Percentiles rank a stretch among this genome's conserved stretches.
Conservation (phyloP, 2,797 vertebrate species). For the Micrastur ruficollis region DNA sequence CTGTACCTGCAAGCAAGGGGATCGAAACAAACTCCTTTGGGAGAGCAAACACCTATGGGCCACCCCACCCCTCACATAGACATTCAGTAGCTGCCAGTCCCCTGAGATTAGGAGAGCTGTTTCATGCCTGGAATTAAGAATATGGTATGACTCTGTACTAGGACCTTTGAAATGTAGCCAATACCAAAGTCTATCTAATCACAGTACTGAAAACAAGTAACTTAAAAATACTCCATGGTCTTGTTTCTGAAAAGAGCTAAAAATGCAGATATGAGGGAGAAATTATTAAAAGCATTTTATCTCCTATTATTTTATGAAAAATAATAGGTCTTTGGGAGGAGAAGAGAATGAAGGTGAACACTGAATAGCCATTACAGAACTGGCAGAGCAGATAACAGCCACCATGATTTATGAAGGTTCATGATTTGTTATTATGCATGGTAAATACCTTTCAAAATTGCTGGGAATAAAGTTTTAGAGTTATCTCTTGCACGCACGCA, state of each 20-base stretch:
- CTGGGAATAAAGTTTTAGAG: conserved; percentile 51
- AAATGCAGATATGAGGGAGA: conserved; percentile 59
- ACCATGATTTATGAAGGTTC: conserved; percentile 58
- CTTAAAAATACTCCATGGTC: conserved; percentile 35
- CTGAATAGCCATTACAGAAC: conserved; percentile 65
- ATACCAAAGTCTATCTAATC: not conserved
- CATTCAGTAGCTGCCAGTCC: not conserved
- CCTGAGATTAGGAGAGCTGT: not conserved
- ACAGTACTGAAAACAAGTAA: not conserved
- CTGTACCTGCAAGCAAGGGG: not conserved
- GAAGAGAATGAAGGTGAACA: conserved; percentile 72
- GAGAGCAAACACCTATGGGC: not conserved
- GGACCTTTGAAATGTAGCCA: not conserved
- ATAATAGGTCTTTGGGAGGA: conserved; percentile 69
- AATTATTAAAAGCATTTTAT: conserved; percentile 63
- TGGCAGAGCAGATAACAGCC: conserved; percentile 58
- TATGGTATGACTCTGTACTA: not conserved
- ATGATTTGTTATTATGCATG: conserved; percentile 66
- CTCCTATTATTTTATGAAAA: conserved; percentile 73
- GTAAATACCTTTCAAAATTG: conserved; percentile 66
- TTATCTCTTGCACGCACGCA: conserved; percentile 59
- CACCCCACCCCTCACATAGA: not conserved
- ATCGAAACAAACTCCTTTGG: not conserved
- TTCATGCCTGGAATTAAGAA: not conserved
- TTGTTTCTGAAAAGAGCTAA: conserved; percentile 59